Evolutionary conservation across 2,888 invertebrate species (phyloP), one percentile per base, ranked within the genome.

Genomic region (Panzeria rudis): DNA sequence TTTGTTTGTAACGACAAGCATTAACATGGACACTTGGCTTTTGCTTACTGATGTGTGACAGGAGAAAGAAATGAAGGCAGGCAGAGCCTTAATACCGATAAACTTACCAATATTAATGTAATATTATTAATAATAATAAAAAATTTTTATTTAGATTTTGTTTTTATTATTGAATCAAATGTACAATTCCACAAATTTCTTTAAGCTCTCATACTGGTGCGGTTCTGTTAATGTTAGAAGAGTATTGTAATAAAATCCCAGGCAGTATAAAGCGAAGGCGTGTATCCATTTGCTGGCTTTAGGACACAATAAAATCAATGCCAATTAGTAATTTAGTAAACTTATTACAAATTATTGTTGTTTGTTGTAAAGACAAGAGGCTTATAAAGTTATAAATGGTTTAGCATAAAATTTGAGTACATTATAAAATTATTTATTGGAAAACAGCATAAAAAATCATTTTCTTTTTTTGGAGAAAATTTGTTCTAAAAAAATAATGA

Each of bases 121-220:
- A 54, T 72, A 29, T 59, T 69, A 20, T 62, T 61, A 52, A 29
- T 69, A 61, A 38, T 41, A 52, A 8, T 54, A 38, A 44, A 61
- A 8, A 44, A 47, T 44, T 69, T 29, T 64, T 75, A 35, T 50
- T 50, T 4, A 23, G 25, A 72, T 75, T 75, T 68, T 73, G 17
- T n/a, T 56, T 69, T 61, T 69, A 69, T 69, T 69, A 82, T 79
- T 82, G 50, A 82, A 78, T 75, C 69, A 82, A 85, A 79, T 85
- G 73, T 59, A 59, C 20, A 62, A 71, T 81, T 73, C 32, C 69
- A 84, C 69, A 81, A 81, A 76, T 61, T 77, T 64, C 23, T 77
- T 71, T 35, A 56, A 68, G 66, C 50, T 61, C 61, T 17, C 0
- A 71, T 50, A 62, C 66, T 23, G 15, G 23, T n/a, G n/a, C 20